phyloP scores from a whole-genome alignment of 2,797 vertebrate genomes.

The Alca torda region DNA sequence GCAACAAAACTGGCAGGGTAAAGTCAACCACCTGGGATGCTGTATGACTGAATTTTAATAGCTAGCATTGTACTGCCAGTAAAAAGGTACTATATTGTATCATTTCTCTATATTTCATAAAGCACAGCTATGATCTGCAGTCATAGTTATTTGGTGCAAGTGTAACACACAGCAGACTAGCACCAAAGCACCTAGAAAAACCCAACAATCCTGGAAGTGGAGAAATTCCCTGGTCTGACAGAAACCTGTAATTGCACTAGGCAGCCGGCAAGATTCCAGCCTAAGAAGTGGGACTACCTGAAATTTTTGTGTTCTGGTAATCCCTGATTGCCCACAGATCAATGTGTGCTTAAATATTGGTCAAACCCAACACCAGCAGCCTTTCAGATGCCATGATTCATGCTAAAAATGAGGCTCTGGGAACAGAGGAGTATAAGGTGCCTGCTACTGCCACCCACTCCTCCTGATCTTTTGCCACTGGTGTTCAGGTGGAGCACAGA shows the following conservation, averaged over 20 bases:
- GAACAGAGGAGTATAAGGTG: background rate
- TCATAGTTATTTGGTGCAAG: background rate
- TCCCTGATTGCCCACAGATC: background rate
- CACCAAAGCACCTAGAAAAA: background rate
- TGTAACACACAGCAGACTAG: background rate
- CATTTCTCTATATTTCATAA: background rate
- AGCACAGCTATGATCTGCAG: background rate
- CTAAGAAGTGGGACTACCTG: background rate
- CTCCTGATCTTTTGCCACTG: background rate
- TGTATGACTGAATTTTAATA: background rate
- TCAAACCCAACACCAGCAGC: background rate
- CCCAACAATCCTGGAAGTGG: background rate
- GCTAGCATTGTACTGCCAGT: background rate
- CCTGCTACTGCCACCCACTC: background rate
- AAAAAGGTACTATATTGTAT: background rate
- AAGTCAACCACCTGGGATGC: background rate
- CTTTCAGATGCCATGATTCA: background rate
- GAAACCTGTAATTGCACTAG: background rate
- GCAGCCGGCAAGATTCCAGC: background rate
- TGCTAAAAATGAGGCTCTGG: background rate
- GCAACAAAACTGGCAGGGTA: background rate
- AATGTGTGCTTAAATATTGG: background rate
- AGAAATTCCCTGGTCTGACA: background rate
- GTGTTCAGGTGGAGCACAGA: background rate
- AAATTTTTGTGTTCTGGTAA: background rate